Evolutionary conservation across 2,888 invertebrate species (phyloP), one percentile per base, ranked within the genome.

Genomic region (Callimorpha dominula): DNA sequence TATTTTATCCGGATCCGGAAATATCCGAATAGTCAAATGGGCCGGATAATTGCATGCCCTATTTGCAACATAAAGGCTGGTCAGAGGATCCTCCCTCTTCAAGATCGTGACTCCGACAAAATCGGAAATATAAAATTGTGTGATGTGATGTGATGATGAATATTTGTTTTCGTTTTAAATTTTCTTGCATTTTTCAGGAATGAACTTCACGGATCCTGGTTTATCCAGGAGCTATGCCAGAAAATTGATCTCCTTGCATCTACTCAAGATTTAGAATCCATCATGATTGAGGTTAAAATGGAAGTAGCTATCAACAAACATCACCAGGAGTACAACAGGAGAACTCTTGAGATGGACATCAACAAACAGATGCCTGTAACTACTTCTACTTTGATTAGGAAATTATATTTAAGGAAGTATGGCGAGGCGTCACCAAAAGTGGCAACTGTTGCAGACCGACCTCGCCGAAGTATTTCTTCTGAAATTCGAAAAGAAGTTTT

Each of bases 181-280:
- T 8, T 0, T 31, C 11, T 66, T 14, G 0, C 5, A 6, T 40
- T 52, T 88, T 88, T 5, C 86, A 93, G 93, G 74, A 85, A 90
- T 69, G 86, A 87, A 71, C 49, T 85, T 1, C n/a, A 84, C 60
- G 94, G 94, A 9, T 89, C 93, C 3, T 95, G 94, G 95, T 91
- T 94, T 75, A 91, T 95, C 15, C 95, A 94, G 70, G 87, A 91
- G 0, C 82, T 95, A 0, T 95, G 94, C 79, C 81, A 79, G 12
- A 91, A 92, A 76, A 93, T 95, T 42, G 81, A 89, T 8, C 71
- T 86, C 31, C 77, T 91, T 5, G 85, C 92, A 0, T 52, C 80
- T 0, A 85, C 83, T 0, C 80, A 86, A 1, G 94, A 95, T 68
- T 72, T 95, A 0, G 91, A 91, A 75, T 88, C 93, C 0, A 95